Percentiles rank a stretch among this genome's conserved stretches.
Conservation (phyloP, 2,797 vertebrate genomes). For the Lacerta bilineata region DNA sequence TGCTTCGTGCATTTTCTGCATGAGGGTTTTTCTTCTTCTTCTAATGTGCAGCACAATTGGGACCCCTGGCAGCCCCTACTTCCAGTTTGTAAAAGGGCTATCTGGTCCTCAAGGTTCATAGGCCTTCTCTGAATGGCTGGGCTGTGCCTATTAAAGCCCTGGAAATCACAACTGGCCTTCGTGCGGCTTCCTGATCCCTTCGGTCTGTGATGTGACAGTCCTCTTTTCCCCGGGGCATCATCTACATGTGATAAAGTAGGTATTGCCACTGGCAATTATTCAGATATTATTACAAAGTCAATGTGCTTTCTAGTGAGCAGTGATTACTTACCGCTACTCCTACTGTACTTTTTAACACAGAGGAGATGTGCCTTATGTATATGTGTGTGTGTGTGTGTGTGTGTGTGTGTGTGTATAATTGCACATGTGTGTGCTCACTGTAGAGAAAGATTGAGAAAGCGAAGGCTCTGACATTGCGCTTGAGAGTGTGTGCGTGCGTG, state of each 20-base stretch:
- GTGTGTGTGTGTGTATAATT: too few species aligned
- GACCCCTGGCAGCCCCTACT: not conserved
- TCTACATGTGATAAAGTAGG: not conserved
- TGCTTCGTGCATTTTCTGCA: too few species aligned
- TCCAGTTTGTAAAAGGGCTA: not conserved
- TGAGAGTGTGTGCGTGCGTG: too few species aligned
- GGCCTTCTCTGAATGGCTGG: not conserved
- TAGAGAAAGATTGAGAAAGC: too few species aligned
- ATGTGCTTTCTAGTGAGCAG: not conserved
- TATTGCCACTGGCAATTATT: not conserved
- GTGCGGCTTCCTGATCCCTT: too few species aligned
- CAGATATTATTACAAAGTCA: too few species aligned
- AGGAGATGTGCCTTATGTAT: not conserved
- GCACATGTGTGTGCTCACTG: too few species aligned
- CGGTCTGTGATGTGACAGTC: not conserved
- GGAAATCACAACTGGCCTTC: not conserved
- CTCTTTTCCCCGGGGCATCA: not conserved
- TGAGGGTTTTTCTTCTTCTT: not conserved
- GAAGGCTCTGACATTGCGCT: too few species aligned
- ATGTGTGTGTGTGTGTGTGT: too few species aligned
- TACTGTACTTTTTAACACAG: not conserved
- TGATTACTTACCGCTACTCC: conserved; percentile 16
- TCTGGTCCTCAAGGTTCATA: not conserved
- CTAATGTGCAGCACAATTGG: not conserved
- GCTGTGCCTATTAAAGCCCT: not conserved